Conservation (phyloP, 1,140 invertebrate species). For the Aethina tumida region DNA sequence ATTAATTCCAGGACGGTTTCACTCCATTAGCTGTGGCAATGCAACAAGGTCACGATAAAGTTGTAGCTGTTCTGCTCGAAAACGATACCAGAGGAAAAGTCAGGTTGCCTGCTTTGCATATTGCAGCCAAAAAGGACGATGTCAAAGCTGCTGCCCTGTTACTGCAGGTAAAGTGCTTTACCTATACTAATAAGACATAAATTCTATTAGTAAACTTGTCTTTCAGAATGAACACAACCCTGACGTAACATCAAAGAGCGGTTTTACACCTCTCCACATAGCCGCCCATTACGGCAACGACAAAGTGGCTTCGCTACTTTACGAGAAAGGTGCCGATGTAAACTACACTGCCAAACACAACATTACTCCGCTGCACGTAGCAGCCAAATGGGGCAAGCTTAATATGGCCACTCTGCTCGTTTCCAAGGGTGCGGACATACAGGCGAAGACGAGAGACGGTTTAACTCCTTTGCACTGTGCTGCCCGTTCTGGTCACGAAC, state of each 20-base stretch:
- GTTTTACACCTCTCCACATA: slow-evolving; percentile 97
- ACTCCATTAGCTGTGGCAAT: slow-evolving; percentile 96
- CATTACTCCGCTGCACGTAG: slow-evolving; percentile 88
- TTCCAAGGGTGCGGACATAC: slow-evolving; percentile 81
- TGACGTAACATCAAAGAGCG: slow-evolving; percentile 92
- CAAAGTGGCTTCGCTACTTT: slow-evolving; percentile 82
- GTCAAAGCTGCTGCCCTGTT: slow-evolving; percentile 87
- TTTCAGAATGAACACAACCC: slow-evolving; percentile 85
- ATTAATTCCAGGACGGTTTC: slow-evolving; percentile 76
- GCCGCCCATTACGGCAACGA: slow-evolving; percentile 98
- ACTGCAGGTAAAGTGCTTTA: slow-evolving; percentile 53
- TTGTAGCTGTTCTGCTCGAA: slow-evolving; percentile 92
- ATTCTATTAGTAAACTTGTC: not conserved
- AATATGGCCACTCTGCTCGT: slow-evolving; percentile 77
- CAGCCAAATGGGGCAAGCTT: slow-evolving; percentile 92
- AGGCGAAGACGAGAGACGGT: slow-evolving; percentile 89
- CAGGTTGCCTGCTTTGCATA: slow-evolving; percentile 80
- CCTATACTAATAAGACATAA: not conserved
- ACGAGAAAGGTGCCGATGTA: slow-evolving; percentile 85
- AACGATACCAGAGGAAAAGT: slow-evolving; percentile 91
- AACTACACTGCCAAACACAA: slow-evolving; percentile 94
- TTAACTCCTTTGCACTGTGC: slow-evolving; percentile 89
- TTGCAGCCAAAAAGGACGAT: slow-evolving; percentile 99
- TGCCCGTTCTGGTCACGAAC: slow-evolving; percentile 90
- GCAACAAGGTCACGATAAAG: slow-evolving; percentile 98